Conservation (phyloP, 1,140 invertebrate species). For the Penaeus japonicus region DNA sequence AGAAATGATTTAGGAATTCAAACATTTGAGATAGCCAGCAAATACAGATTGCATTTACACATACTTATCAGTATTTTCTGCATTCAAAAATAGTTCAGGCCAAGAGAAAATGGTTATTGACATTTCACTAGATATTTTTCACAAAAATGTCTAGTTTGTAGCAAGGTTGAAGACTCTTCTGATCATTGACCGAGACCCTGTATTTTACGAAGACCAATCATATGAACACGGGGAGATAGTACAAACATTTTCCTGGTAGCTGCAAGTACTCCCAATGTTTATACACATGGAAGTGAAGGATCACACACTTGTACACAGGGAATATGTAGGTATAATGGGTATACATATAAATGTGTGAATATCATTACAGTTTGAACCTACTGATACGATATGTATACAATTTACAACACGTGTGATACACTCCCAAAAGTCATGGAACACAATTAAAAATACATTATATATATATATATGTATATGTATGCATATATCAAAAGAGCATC, state of each 20-base stretch:
- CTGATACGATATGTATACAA: constrained; percentile 24
- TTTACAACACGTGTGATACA: constrained; percentile 21
- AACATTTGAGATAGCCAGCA: constrained; percentile 17
- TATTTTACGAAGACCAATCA: too few relatives aligned
- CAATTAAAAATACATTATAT: constrained; percentile 30
- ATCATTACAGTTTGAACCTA: constrained; percentile 33
- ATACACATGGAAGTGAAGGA: constrained; percentile 1
- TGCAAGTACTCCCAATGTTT: background rate
- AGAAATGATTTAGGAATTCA: constrained; percentile 1
- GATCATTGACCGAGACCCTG: too few relatives aligned
- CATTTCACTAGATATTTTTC: background rate
- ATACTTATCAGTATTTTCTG: background rate
- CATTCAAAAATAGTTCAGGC: background rate
- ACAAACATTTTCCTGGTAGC: too few relatives aligned
- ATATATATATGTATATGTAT: background rate
- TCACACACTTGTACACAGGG: constrained; percentile 11
- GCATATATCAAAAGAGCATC: constrained; percentile 20
- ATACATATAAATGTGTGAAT: constrained; percentile 25
- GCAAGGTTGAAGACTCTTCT: too few relatives aligned
- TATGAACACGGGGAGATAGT: too few relatives aligned
- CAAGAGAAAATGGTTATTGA: too few relatives aligned
- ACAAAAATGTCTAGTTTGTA: background rate
- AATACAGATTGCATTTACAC: too few relatives aligned
- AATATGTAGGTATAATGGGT: background rate
- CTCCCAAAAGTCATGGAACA: constrained; percentile 29